These are phyloP conservation scores for Psylliodes chrysocephalus DNA, from an alignment of 2,888 invertebrate genomes.

Conservation along the genomic window DNA sequence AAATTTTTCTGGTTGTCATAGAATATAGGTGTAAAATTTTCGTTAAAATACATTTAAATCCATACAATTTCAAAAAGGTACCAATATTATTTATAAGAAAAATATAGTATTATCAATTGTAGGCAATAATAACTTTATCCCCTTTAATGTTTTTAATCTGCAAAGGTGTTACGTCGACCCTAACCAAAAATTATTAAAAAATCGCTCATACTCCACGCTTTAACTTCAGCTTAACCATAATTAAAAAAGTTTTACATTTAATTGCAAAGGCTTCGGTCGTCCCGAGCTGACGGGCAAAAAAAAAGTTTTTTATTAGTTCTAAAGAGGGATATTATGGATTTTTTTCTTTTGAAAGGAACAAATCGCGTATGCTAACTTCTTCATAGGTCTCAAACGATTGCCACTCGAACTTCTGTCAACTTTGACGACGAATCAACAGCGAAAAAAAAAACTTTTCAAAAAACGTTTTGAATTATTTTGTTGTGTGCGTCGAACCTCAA, in stretches of 20 bases:
- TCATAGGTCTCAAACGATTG: slow-evolving; percentile 31
- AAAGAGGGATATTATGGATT: slow-evolving; percentile 17
- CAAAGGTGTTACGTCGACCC: no score
- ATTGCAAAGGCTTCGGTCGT: neutral
- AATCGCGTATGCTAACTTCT: slow-evolving; percentile 38
- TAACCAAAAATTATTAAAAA: no score
- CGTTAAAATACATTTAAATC: no score
- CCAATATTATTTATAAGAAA: no score
- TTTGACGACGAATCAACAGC: slow-evolving; percentile 19
- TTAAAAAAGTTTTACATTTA: slow-evolving; percentile 19
- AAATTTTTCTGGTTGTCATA: no score
- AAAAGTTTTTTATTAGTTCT: slow-evolving; percentile 22
- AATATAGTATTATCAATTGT: no score
- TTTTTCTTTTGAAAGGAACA: slow-evolving; percentile 31
- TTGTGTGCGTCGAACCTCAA: neutral
- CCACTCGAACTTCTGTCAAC: slow-evolving; percentile 27
- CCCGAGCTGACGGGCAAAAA: no score
- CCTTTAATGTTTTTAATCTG: no score
- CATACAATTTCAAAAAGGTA: no score
- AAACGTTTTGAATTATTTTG: slow-evolving; percentile 19
- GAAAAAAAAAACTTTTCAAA: slow-evolving; percentile 21
- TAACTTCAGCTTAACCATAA: neutral
- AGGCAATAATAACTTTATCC: no score
- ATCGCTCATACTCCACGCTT: no score
- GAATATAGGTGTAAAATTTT: no score